These are phyloP conservation scores for Drosophila bipectinata DNA, from an alignment of 1,140 invertebrate genomes.

Conservation along the genomic window DNA sequence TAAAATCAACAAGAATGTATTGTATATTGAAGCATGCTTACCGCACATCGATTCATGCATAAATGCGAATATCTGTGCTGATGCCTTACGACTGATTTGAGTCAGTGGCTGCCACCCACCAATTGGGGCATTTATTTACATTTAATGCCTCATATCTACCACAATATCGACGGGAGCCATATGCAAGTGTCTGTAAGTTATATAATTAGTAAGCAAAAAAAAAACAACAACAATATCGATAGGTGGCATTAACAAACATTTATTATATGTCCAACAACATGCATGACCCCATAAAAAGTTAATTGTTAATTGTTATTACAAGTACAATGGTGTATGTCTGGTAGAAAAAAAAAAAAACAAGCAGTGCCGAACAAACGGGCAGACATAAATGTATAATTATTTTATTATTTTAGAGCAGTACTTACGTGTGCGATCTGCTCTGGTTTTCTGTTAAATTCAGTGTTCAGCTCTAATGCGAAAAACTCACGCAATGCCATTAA, in stretches of 20 bases:
- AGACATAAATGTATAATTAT: slow-evolving; percentile 37
- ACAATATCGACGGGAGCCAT: slow-evolving; percentile 30
- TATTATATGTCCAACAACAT: slow-evolving; percentile 51
- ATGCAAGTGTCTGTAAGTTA: slow-evolving; percentile 37
- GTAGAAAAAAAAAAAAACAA: background rate
- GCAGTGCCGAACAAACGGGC: slow-evolving; percentile 25
- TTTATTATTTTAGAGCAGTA: slow-evolving; percentile 43
- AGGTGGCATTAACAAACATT: slow-evolving; percentile 55
- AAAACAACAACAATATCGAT: slow-evolving; percentile 27
- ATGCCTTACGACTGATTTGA: slow-evolving; percentile 46
- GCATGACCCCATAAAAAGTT: slow-evolving; percentile 54
- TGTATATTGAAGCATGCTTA: slow-evolving; percentile 29
- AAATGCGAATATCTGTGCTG: slow-evolving; percentile 12
- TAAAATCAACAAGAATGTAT: slow-evolving; percentile 48
- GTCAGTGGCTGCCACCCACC: slow-evolving; percentile 16
- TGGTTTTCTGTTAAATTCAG: slow-evolving; percentile 5
- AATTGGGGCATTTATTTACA: slow-evolving; percentile 32
- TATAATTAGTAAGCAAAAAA: slow-evolving; percentile 36
- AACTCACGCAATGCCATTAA: slow-evolving; percentile 70
- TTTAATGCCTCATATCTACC: slow-evolving; percentile 58
- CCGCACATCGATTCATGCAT: slow-evolving; percentile 26
- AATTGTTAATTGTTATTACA: slow-evolving; percentile 59
- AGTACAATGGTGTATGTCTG: slow-evolving; percentile 43
- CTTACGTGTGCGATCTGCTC: slow-evolving; percentile 62
- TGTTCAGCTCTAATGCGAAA: slow-evolving; percentile 53